Evolutionary conservation across 2,797 vertebrate species (phyloP).

Genomic region (Melanotaenia boesemani): DNA sequence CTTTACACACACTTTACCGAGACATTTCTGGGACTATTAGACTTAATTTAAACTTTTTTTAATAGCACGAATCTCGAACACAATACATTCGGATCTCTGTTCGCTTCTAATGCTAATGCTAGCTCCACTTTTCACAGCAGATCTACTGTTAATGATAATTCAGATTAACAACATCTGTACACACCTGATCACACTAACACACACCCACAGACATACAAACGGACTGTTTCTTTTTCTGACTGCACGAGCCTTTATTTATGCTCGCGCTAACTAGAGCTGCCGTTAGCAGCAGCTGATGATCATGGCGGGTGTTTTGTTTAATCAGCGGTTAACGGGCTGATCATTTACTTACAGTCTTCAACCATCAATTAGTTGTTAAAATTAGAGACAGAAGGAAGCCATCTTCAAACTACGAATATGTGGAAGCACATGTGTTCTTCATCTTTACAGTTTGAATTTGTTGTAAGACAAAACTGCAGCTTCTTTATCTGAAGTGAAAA

Average conservation of each 20-base stretch:
- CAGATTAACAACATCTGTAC: not conserved
- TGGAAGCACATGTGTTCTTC: not conserved
- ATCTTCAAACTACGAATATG: not conserved
- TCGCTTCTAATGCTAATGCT: not conserved
- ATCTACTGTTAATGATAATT: not conserved
- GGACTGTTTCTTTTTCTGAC: too few relatives aligned
- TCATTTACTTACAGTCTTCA: too few relatives aligned
- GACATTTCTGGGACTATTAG: too few relatives aligned
- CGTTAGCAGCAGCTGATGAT: not conserved
- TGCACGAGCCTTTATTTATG: not conserved
- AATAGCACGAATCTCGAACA: too few relatives aligned
- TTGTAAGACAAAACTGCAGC: too few relatives aligned
- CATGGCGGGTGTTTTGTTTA: not conserved
- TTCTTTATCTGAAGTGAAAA: too few relatives aligned
- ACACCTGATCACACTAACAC: not conserved
- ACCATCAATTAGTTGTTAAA: not conserved
- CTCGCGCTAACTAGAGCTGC: not conserved
- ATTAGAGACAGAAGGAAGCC: not conserved
- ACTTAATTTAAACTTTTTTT: not conserved
- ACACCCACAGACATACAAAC: not conserved
- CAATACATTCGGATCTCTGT: not conserved
- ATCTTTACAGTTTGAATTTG: not conserved
- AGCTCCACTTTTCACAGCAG: not conserved
- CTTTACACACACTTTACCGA: not conserved
- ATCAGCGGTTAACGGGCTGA: conserved; percentile 6